A percentile compares a stretch with the other conserved stretches of the same genome.
Conservation (phyloP, 1,140 invertebrate genomes). For the Aphaenogaster floridana region DNA sequence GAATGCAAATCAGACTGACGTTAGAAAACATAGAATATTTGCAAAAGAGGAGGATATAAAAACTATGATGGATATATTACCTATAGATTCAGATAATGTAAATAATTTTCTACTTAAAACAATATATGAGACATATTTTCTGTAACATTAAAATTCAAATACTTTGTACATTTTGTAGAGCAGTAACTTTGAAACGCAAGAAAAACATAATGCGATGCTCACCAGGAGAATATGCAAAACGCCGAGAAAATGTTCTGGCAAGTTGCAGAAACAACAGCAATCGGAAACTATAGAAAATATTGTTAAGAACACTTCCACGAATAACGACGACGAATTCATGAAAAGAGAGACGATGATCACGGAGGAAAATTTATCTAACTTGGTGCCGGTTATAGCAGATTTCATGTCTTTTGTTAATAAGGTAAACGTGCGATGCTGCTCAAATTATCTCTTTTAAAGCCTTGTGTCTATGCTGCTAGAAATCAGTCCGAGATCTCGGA, state of each 20-base stretch:
- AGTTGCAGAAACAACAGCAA: conserved; percentile 53
- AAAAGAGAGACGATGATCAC: conserved; percentile 62
- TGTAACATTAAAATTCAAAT: conserved; percentile 34
- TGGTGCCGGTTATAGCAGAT: conserved; percentile 82
- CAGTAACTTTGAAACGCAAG: conserved; percentile 74
- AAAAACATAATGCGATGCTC: conserved; percentile 60
- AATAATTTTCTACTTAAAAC: conserved; percentile 49
- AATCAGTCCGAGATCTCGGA: too few species aligned
- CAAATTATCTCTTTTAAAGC: background rate
- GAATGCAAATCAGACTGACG: conserved; percentile 62
- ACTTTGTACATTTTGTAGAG: conserved; percentile 68
- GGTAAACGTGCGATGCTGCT: conserved; percentile 55
- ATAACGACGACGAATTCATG: conserved; percentile 59
- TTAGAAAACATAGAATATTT: conserved; percentile 62
- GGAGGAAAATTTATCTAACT: conserved; percentile 77
- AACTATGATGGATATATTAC: conserved; percentile 84
- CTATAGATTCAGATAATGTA: conserved; percentile 81
- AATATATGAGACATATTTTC: conserved; percentile 17
- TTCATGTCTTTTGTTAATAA: conserved; percentile 78
- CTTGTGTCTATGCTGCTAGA: too few species aligned
- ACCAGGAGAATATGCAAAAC: conserved; percentile 39
- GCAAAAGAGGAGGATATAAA: conserved; percentile 84
- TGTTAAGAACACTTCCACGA: conserved; percentile 28
- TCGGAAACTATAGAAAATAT: conserved; percentile 55
- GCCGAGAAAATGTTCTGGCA: conserved; percentile 57